Conservation (phyloP, 1,140 invertebrate species). For the Drosophila parabipectinata region DNA sequence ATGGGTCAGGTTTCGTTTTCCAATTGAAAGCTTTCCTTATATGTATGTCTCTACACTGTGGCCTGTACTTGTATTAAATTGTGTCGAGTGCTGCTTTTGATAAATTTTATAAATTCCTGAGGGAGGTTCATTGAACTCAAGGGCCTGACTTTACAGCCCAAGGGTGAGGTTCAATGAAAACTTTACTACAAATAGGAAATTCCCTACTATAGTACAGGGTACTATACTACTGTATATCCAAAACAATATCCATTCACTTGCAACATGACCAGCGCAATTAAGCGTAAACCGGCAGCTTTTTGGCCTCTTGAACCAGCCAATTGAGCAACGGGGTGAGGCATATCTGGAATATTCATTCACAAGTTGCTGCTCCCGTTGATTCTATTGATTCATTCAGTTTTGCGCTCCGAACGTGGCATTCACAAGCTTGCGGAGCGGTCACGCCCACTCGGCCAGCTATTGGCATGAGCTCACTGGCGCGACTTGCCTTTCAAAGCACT, state of each 20-base stretch:
- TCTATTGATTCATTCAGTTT: constrained; percentile 57
- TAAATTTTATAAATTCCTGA: constrained; percentile 21
- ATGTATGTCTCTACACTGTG: too few relatives aligned
- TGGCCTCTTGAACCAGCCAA: constrained; percentile 73
- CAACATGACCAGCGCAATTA: constrained; percentile 70
- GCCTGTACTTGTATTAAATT: constrained; percentile 1
- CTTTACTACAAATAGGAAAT: too few relatives aligned
- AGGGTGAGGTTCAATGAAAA: neutral
- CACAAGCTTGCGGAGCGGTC: constrained; percentile 24
- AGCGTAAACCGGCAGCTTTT: constrained; percentile 52
- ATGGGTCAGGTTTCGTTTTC: constrained; percentile 36
- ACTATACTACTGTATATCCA: neutral
- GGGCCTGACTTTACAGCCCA: constrained; percentile 5
- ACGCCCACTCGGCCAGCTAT: constrained; percentile 2
- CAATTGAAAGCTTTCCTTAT: constrained; percentile 22
- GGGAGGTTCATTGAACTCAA: constrained; percentile 42
- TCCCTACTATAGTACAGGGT: too few relatives aligned
- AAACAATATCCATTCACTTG: constrained; percentile 34
- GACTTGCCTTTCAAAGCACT: neutral
- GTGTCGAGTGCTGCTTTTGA: constrained; percentile 21
- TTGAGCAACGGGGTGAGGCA: constrained; percentile 51
- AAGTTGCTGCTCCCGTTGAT: constrained; percentile 9
- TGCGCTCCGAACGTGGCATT: constrained; percentile 35
- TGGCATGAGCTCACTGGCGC: constrained; percentile 32
- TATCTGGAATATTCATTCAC: constrained; percentile 54